Conservation (phyloP, 2,113 vertebrate species). For the Grammomys dolichurus region DNA sequence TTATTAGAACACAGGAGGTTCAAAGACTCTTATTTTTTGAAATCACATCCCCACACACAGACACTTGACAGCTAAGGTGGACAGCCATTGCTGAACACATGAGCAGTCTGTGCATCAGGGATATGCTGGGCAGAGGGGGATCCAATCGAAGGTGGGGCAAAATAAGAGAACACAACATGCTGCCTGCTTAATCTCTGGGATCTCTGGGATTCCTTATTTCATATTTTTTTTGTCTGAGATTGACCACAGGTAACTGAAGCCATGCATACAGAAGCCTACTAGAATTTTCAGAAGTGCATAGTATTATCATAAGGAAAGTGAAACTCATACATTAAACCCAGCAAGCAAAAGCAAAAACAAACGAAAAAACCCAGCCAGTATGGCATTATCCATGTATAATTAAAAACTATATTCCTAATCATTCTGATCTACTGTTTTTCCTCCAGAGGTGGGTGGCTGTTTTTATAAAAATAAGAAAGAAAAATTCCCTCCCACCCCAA, state of each 20-base stretch:
- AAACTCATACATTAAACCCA: not conserved
- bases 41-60: not conserved
- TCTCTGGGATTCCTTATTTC: not conserved
- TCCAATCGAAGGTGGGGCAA: no score
- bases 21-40: not conserved
- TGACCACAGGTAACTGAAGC: not conserved
- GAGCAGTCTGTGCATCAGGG: no score
- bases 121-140: not conserved
- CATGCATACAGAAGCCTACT: not conserved
- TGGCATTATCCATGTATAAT: not conserved
- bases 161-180: not conserved
- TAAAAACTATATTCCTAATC: not conserved
- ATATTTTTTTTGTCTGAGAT: not conserved
- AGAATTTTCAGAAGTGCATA: slow-evolving; percentile 4
- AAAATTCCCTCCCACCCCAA: not conserved
- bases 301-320: slow-evolving; percentile 6
- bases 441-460: not conserved
- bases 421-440: not conserved
- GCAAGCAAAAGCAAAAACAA: no score
- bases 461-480: not conserved
- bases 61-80: not conserved
- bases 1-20: not conserved
- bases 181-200: not conserved
- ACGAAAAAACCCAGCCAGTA: not conserved
- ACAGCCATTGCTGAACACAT: not conserved